Conservation (phyloP, 2,113 vertebrate genomes). For the Phylloscopus trochiloides region DNA sequence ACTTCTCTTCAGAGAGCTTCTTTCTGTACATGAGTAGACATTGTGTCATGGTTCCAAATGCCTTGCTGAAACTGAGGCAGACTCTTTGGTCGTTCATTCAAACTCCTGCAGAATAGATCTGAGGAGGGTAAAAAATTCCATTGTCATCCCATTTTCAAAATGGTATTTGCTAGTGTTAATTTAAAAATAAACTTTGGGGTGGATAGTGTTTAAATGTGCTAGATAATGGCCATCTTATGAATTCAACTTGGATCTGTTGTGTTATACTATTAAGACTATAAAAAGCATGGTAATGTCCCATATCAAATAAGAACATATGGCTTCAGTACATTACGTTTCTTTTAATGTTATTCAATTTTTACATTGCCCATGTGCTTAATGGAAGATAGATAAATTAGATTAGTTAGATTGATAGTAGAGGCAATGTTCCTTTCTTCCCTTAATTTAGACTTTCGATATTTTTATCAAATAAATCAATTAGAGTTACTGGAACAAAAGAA, state of each 20-base stretch:
- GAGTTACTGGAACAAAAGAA: not conserved
- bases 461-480: not conserved
- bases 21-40: accelerated
- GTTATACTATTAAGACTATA: not conserved
- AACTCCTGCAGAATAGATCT: not conserved
- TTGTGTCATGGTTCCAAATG: not conserved
- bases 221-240: not conserved
- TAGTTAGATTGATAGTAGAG: not conserved
- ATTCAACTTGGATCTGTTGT: not conserved
- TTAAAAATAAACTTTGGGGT: not conserved
- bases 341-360: not conserved
- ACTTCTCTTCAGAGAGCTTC: not conserved
- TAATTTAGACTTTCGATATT: not conserved
- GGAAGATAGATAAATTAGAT: not conserved
- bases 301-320: not conserved
- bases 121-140: not conserved
- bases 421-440: not conserved
- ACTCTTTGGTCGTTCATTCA: not conserved
- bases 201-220: not conserved
- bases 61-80: not conserved
- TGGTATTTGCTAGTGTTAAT: not conserved
- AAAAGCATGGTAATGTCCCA: not conserved
- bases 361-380: not conserved
- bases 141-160: not conserved
- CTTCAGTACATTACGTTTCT: not conserved